Percentiles rank a stretch among this genome's conserved stretches.
These are phyloP conservation scores for Macropodus opercularis DNA, from an alignment of 2,797 vertebrate species.

Conservation along the genomic window DNA sequence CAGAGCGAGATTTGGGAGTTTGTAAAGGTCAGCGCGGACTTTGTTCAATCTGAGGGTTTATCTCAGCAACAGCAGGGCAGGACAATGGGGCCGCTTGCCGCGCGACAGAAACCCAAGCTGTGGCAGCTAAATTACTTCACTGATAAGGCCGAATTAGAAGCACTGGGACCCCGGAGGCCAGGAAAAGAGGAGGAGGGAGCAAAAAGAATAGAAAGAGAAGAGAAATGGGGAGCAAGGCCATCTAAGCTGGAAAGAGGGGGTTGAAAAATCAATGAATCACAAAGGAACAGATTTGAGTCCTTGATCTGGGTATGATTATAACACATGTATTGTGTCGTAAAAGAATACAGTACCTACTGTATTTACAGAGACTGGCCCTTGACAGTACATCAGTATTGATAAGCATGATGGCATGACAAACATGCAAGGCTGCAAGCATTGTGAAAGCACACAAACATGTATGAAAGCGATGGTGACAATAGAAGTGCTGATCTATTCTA, in stretches of 20 bases:
- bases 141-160: conserved; percentile 91
- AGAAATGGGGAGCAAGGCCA: conserved; percentile 45
- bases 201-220: conserved; percentile 50
- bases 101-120: conserved; percentile 95
- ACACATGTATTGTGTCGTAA: conserved; percentile 30
- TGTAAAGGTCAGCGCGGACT: conserved; percentile 95
- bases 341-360: conserved; percentile 8
- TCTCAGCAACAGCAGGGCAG: conserved; percentile 91
- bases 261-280: conserved; percentile 66
- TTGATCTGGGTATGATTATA: conserved; percentile 54
- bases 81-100: conserved; percentile 93
- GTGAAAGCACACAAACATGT: conserved; percentile 1
- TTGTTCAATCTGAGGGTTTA: conserved; percentile 99
- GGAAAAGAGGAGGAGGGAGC: conserved; percentile 62
- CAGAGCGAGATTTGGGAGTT: conserved; percentile 85
- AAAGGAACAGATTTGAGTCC: conserved; percentile 57
- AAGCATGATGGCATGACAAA: background rate
- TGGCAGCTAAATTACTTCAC: conserved; percentile 91
- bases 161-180: conserved; percentile 86
- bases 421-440: conserved; percentile 1
- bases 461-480: background rate
- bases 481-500: conserved; percentile 25
- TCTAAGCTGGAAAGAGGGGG: conserved; percentile 39
- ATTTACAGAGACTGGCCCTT: conserved; percentile 13
- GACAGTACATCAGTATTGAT: background rate